Conservation (phyloP, 2,888 invertebrate genomes). For the Baronia brevicornis region DNA sequence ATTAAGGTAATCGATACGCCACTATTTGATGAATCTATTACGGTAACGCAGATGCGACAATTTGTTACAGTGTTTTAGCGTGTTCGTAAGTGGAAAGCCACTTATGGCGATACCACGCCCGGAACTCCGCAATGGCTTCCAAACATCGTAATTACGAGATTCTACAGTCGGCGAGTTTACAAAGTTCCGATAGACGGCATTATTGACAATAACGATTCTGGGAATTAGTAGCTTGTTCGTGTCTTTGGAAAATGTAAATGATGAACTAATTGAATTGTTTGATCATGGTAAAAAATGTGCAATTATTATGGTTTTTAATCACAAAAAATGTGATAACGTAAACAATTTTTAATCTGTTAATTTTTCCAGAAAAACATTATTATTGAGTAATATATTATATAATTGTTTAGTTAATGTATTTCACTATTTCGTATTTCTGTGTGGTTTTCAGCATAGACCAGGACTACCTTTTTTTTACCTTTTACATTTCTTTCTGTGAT, state of each 20-base stretch:
- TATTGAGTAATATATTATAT: too few relatives aligned
- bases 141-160: conserved; percentile 52
- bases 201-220: conserved; percentile 55
- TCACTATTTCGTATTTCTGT: too few relatives aligned
- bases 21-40: conserved; percentile 49
- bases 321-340: too few relatives aligned
- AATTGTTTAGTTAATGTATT: too few relatives aligned
- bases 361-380: conserved; percentile 7
- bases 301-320: too few relatives aligned
- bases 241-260: conserved; percentile 24
- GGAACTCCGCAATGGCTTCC: conserved; percentile 30
- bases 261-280: conserved; percentile 12
- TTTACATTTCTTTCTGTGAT: too few relatives aligned
- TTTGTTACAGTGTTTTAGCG: conserved; percentile 45
- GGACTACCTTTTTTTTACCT: too few relatives aligned
- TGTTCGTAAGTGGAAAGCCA: conserved; percentile 52
- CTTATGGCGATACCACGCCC: conserved; percentile 50
- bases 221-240: conserved; percentile 43
- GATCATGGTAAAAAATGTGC: too few relatives aligned
- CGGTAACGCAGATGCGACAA: conserved; percentile 45
- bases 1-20: conserved; percentile 28
- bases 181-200: conserved; percentile 39
- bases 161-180: conserved; percentile 39
- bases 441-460: too few relatives aligned
- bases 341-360: too few relatives aligned